Conservation (phyloP, 1,140 invertebrate genomes). For the Teleopsis dalmanni region DNA sequence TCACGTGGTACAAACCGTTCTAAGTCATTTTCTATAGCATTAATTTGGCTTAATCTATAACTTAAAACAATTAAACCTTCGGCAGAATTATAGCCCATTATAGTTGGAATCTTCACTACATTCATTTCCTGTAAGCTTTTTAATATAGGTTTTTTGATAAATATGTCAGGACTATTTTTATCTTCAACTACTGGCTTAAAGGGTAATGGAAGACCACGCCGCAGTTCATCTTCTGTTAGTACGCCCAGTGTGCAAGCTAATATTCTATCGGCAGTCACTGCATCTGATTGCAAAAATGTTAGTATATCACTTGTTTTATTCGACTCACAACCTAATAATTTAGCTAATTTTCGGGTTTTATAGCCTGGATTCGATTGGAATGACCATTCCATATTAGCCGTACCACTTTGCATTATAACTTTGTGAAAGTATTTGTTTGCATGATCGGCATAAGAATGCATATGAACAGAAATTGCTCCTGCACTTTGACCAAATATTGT, state of each 20-base stretch:
- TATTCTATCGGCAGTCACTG: slow-evolving; percentile 13
- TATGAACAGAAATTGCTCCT: slow-evolving; percentile 42
- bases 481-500: slow-evolving; percentile 49
- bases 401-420: slow-evolving; percentile 46
- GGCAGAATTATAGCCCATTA: slow-evolving; percentile 40
- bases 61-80: slow-evolving; percentile 37
- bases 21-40: slow-evolving; percentile 24
- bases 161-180: slow-evolving; percentile 24
- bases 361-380: slow-evolving; percentile 9
- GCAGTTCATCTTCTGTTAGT: slow-evolving; percentile 26
- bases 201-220: slow-evolving; percentile 27
- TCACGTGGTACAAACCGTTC: slow-evolving; percentile 23
- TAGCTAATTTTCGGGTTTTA: slow-evolving; percentile 23
- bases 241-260: slow-evolving; percentile 19
- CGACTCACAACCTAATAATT: slow-evolving; percentile 16
- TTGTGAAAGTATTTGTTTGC: slow-evolving; percentile 42
- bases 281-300: slow-evolving; percentile 25
- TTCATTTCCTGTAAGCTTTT: slow-evolving; percentile 17
- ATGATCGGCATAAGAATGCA: slow-evolving; percentile 30
- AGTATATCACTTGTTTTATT: slow-evolving; percentile 15
- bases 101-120: slow-evolving; percentile 39
- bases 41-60: slow-evolving; percentile 19
- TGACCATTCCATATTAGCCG: slow-evolving; percentile 34
- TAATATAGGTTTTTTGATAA: slow-evolving; percentile 27
- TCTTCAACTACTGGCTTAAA: slow-evolving; percentile 40